phyloP scores from a whole-genome alignment of 2,797 vertebrate genomes.

The Xyrichtys novacula region DNA sequence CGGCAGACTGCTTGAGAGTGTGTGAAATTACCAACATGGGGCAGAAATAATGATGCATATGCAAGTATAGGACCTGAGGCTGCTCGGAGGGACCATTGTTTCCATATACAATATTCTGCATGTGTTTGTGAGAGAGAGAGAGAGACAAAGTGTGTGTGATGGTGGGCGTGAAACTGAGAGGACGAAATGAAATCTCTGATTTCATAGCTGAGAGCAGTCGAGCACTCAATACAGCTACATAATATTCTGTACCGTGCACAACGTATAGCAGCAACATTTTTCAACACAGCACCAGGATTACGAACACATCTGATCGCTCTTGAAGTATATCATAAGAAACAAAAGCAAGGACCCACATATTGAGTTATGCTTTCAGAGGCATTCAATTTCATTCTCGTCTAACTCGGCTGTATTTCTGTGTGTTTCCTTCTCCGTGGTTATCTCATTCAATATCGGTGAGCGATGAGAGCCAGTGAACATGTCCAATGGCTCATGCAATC shows the following conservation, averaged over 20 bases:
- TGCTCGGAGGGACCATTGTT: slow-evolving; percentile 30
- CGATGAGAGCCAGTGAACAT: neutral
- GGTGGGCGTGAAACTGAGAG: slow-evolving; percentile 19
- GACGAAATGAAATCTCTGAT: slow-evolving; percentile 56
- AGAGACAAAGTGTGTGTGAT: slow-evolving; percentile 21
- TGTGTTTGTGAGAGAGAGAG: slow-evolving; percentile 5
- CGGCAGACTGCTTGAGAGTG: slow-evolving; percentile 39
- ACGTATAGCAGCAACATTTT: neutral
- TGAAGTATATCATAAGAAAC: neutral
- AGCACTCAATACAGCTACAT: slow-evolving; percentile 62
- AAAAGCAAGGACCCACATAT: slow-evolving; percentile 2
- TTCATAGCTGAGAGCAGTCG: slow-evolving; percentile 51
- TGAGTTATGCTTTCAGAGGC: slow-evolving; percentile 45
- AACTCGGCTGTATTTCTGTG: slow-evolving; percentile 36
- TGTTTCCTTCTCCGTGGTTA: slow-evolving; percentile 15
- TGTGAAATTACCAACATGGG: slow-evolving; percentile 66
- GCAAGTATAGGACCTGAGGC: slow-evolving; percentile 41
- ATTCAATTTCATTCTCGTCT: slow-evolving; percentile 59
- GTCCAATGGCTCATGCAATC: slow-evolving; percentile 39
- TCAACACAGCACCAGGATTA: neutral
- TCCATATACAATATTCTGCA: slow-evolving; percentile 41
- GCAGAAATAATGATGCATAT: slow-evolving; percentile 35
- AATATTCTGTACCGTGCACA: slow-evolving; percentile 21
- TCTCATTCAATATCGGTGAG: slow-evolving; percentile 18
- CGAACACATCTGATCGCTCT: slow-evolving; percentile 20